Evolutionary conservation across 35 echinoderm and acorn worm species (phyloP).

Genomic region (Ptychodera flava): DNA sequence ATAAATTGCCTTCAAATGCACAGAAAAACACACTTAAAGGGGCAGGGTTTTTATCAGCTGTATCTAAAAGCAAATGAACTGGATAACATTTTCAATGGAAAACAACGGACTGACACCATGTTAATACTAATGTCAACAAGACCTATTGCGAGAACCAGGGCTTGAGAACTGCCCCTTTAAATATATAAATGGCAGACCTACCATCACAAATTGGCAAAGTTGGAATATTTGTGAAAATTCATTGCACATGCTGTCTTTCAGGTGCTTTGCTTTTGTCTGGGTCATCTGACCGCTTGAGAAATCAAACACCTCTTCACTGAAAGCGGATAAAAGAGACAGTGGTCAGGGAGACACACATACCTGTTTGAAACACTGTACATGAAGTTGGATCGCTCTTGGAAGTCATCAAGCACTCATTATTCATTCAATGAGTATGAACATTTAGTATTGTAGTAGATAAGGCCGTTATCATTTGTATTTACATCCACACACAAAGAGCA

Average conservation of each 20-base stretch:
- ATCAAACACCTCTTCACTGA: constrained; percentile 99
- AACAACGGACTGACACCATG: too few species aligned
- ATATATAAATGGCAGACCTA: too few species aligned
- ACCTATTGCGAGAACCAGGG: too few species aligned
- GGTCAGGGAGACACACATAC: neutral
- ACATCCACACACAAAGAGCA: too few species aligned
- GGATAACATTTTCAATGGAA: too few species aligned
- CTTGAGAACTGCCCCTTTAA: too few species aligned
- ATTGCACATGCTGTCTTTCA: constrained; percentile 99
- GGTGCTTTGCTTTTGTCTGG: constrained; percentile 96
- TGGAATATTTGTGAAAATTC: constrained; percentile 96
- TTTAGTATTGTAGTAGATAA: neutral
- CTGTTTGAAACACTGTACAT: too few species aligned
- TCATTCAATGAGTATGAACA: neutral
- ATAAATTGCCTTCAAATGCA: too few species aligned
- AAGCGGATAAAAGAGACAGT: constrained; percentile 24
- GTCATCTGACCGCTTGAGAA: constrained; percentile 97
- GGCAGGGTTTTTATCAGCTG: too few species aligned
- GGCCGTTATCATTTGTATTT: neutral
- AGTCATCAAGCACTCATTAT: neutral
- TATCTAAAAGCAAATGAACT: neutral
- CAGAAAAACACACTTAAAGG: too few species aligned
- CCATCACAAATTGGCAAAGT: constrained; percentile 95
- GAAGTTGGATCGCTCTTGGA: too few species aligned
- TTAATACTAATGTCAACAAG: too few species aligned